A percentile compares a stretch with the other conserved stretches of the same genome.
Conservation (phyloP, 1,140 invertebrate genomes). For the Eurosta solidaginis region DNA sequence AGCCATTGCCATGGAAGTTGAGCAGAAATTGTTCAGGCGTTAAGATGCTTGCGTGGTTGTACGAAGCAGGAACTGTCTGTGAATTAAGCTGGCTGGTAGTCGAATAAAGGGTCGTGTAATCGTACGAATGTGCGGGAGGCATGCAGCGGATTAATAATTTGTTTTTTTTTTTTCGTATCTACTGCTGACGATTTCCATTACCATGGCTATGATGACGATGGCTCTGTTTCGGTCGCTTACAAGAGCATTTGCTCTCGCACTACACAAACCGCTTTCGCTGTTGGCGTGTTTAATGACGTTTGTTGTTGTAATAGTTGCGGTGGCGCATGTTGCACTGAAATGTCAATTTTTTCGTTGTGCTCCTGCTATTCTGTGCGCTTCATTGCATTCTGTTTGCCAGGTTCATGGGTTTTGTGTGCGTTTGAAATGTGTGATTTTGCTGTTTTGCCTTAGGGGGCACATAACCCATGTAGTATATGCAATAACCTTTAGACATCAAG, state of each 20-base stretch:
- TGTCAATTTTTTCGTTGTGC: no score
- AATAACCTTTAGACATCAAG: no score
- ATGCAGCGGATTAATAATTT: slow-evolving; percentile 8
- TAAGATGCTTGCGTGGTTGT: not conserved
- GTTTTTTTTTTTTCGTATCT: not conserved
- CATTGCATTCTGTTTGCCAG: not conserved
- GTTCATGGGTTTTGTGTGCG: not conserved
- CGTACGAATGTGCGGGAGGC: not conserved
- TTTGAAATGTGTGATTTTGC: not conserved
- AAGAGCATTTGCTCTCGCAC: not conserved
- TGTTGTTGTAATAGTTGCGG: not conserved
- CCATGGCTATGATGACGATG: not conserved
- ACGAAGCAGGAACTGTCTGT: not conserved
- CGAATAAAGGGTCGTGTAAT: not conserved
- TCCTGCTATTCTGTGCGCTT: not conserved
- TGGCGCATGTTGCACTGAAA: slow-evolving; percentile 6
- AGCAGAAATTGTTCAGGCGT: not conserved
- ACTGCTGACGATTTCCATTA: not conserved
- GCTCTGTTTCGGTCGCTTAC: no score
- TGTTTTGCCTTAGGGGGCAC: not conserved
- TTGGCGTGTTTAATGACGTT: not conserved
- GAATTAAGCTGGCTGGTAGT: not conserved
- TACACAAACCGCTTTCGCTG: not conserved
- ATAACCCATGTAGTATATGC: no score
- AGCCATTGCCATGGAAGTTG: not conserved